Evolutionary conservation across 2,888 invertebrate genomes (phyloP), one percentile per base, ranked within the genome.

Genomic region (Monochamus alternatus): DNA sequence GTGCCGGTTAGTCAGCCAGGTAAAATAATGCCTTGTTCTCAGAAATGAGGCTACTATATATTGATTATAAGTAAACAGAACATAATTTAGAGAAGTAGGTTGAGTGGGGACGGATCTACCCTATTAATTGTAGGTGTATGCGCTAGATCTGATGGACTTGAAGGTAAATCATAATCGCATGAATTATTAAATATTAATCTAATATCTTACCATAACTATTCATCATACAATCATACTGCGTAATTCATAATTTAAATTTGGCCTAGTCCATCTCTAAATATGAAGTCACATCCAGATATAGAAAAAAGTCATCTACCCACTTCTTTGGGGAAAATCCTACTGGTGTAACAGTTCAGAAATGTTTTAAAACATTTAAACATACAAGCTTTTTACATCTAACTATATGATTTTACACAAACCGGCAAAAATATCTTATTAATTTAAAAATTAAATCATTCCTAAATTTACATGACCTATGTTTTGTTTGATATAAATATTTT

Each of bases 11-110:
- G 69, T 69, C 69, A 69, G 60, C 51, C 60, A 60, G 59, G 69
- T 69, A 32, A 69, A 69, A 69, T 69, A 69, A 60, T 62, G 69
- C 69, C 69, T 60, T 69, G 60, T 69, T 69, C 69, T 69, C 60
- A 60, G 69, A 69, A 69, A 69, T 69, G 60, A 69, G 69, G 69
- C 69, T 69, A 69, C 51, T 58, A 60, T 69, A 69, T 69, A 69
- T 69, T 60, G 69, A 69, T 60, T 69, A 60, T 44, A 60, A 43
- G 69, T 69, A 69, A 60, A 68, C 68, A 68, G 58, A 68, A 68
- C 58, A 59, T 68, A 68, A 68, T 68, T 68, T 68, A 68, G 60
- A 69, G 60, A 60, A 69, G 60, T 69, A 69, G 68, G 68, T 68
- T 68, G 68, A 52, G n/a, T 58, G 44, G 58, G 14, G 51, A 66